Evolutionary conservation across 2,888 invertebrate species (phyloP), one percentile per base, ranked within the genome.

Genomic region (Cantharis flavilabris): DNA sequence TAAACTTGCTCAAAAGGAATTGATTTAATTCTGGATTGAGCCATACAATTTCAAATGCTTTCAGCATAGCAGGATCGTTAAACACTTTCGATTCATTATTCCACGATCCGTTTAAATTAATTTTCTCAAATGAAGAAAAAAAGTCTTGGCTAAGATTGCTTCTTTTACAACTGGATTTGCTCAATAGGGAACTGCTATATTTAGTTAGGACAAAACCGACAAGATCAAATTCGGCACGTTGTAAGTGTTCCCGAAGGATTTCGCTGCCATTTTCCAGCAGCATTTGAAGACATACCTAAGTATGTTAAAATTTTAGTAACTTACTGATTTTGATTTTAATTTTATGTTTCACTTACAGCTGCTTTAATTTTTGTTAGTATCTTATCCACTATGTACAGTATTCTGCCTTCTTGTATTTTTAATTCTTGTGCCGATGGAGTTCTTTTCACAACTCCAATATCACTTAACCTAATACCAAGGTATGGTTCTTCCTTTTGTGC

Each of bases 41-140:
- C 62, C 75, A 76, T 9, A 76, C 30, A 7, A 76, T 71, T 18
- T 72, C 72, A 26, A 76, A 26, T 3, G 30, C 75, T 13, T 76
- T 67, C 18, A 62, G 18, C 62, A 76, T 67, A n/a, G 71, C 30
- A 5, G 71, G 69, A 69, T 76, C n/a, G 9, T 49, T 49, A 49
- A 49, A n/a, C 2, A n/a, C 7, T 49, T 7, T 7, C 7, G 7
- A 2, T 49, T 49, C 49, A 7, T n/a, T 7, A 4, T 7, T 2
- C 49, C 7, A 2, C 2, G n/a, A n/a, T 49, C 10, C 49, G n/a
- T 7, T n/a, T 49, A 49, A 49, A 49, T 49, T 49, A n/a, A 49
- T 49, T n/a, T 49, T 49, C 7, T 49, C 49, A 7, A 49, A n/a
- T 49, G n/a, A 2, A n/a, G 49, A 49, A 49, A 49, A n/a, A 2